Evolutionary conservation across 2,113 vertebrate species (phyloP).

Genomic region (Ctenomys sociabilis): DNA sequence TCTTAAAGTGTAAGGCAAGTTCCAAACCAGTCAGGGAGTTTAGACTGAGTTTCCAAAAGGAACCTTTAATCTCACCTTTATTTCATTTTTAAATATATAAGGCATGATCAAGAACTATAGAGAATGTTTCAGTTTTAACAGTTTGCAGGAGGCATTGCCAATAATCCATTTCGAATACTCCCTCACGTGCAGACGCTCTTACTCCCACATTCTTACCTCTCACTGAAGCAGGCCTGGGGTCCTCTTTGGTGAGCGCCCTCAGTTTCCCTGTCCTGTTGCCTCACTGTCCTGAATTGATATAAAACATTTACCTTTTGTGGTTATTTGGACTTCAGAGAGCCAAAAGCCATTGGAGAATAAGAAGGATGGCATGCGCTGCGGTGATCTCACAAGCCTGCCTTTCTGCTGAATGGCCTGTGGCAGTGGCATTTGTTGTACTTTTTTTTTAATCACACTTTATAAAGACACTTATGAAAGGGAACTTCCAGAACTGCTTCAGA

Average conservation of each 20-base stretch:
- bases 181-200: background rate
- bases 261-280: background rate
- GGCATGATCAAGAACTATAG: background rate
- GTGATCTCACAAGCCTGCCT: background rate
- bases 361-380: background rate
- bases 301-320: background rate
- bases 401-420: background rate
- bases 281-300: background rate
- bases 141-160: background rate
- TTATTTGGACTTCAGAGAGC: background rate
- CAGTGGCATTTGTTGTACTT: background rate
- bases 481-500: background rate
- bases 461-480: background rate
- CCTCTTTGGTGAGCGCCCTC: background rate
- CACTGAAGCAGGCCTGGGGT: background rate
- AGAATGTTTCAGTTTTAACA: background rate
- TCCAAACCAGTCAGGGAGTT: conserved; percentile 34
- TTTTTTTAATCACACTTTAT: background rate
- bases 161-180: background rate
- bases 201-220: background rate
- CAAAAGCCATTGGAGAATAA: background rate
- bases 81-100: conserved; percentile 3
- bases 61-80: conserved; percentile 12
- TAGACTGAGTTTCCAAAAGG: conserved; percentile 31
- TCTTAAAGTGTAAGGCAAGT: conserved; percentile 46